Percentiles rank a stretch among this genome's conserved stretches.
These are phyloP conservation scores for Peromyscus attwateri DNA, from an alignment of 2,797 vertebrate genomes.

Conservation along the genomic window DNA sequence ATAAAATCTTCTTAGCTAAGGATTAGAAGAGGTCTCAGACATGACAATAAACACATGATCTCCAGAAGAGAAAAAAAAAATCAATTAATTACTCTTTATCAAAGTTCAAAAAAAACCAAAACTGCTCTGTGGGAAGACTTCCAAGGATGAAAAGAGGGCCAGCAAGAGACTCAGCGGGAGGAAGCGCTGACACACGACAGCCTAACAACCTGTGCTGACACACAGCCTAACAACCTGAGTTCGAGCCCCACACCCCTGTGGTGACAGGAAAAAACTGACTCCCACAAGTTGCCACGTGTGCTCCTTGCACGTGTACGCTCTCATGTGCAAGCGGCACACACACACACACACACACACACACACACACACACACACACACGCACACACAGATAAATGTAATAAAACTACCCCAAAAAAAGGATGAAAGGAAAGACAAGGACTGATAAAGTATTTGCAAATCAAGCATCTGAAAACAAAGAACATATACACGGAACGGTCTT, in stretches of 20 bases:
- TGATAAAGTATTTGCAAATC: neutral
- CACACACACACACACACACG: neutral
- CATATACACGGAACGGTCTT: neutral
- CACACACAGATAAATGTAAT: neutral
- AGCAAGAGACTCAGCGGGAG: neutral
- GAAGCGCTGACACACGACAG: neutral
- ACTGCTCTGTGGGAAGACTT: neutral
- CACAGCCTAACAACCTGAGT: neutral
- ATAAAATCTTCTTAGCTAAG: neutral
- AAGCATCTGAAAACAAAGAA: neutral
- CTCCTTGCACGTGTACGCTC: too few species aligned
- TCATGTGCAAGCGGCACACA: too few species aligned
- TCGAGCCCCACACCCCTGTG: neutral
- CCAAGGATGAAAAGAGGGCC: neutral
- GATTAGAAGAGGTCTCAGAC: neutral
- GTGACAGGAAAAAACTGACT: neutral
- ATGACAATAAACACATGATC: neutral
- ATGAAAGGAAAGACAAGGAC: neutral
- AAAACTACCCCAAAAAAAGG: neutral
- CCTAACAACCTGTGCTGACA: neutral
- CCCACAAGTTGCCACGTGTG: neutral
- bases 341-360: neutral
- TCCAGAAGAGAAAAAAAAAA: neutral
- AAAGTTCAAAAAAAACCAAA: neutral
- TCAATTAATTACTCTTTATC: neutral